Evolutionary conservation across 2,797 vertebrate genomes (phyloP), one percentile per base, ranked within the genome.

Genomic region (Onychomys torridus): DNA sequence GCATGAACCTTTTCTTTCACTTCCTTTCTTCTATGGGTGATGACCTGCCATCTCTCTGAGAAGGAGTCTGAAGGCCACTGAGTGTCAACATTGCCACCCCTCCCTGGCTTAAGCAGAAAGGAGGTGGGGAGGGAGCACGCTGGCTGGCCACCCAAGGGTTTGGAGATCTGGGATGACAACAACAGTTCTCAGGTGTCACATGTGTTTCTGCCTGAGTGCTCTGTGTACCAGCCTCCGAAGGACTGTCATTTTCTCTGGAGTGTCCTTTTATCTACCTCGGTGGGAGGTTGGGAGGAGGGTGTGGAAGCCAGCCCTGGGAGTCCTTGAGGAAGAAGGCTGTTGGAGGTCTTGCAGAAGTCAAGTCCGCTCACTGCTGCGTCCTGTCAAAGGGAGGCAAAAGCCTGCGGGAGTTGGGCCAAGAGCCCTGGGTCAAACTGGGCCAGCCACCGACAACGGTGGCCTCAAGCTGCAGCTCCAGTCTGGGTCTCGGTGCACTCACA

Each of bases 1-100:
- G 85, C 92, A 89, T 79, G 83, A 86, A 82, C 97, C 96, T 97
- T 97, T 97, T 95, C 97, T 98, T 98, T 98, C 97, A 98, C 97
- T 98, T 98, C 98, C 98, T 97, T 95, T 97, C 96, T 96, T 92
- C 85, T 91, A 4, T 27, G 96, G 89, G 85, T 67, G 89, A 96
- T 96, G 97, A 93, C 93, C 92, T 96, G 95, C 93, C 86, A 89
- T 95, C 96, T 90, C 83, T 92, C 82, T 93, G 94, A 95, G 83
- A 93, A 95, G 91, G 83, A 96, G 88, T 89, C 71, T 83, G 67
- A 90, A 96, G 91, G 96, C 96, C 84, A 65, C 94, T 3, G 40
- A 86, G 55, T 43, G 73, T 94, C 90, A 95, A 96, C 90, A 95
- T 37, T 55, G n/a, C 61, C 79, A 73, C 11, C 43, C 73, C 82